These are phyloP conservation scores for Pachypsylla venusta DNA, from an alignment of 1,140 invertebrate species.

Conservation along the genomic window DNA sequence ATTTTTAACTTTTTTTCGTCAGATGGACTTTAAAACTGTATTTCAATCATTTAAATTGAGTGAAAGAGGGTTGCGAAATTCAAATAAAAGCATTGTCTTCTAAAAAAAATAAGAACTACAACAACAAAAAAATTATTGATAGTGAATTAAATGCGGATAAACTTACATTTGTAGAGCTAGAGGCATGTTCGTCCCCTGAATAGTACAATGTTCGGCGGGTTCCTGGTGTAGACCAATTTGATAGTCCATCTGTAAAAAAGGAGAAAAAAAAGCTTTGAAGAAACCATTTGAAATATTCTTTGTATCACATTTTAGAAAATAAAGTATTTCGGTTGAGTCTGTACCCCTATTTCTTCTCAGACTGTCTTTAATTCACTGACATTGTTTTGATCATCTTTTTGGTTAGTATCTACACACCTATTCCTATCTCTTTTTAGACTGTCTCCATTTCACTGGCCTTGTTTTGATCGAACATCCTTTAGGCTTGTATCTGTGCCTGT, in stretches of 20 bases:
- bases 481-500: too few species aligned
- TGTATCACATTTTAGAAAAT: neutral
- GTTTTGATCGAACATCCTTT: too few species aligned
- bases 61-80: too few species aligned
- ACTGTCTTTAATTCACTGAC: neutral
- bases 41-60: too few species aligned
- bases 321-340: neutral
- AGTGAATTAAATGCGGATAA: slow-evolving; percentile 2
- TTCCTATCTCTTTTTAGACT: too few species aligned
- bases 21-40: too few species aligned
- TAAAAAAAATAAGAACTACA: neutral
- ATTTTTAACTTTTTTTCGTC: too few species aligned
- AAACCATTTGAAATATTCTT: neutral
- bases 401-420: neutral
- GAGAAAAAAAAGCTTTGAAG: neutral
- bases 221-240: slow-evolving; percentile 53
- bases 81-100: neutral
- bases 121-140: slow-evolving; percentile 13
- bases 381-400: slow-evolving; percentile 1
- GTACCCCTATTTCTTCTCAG: neutral
- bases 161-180: slow-evolving; percentile 22
- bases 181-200: slow-evolving; percentile 46
- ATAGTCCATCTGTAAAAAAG: slow-evolving; percentile 21
- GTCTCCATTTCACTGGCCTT: too few species aligned
- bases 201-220: slow-evolving; percentile 67